Percentiles rank a stretch among this genome's conserved stretches.
phyloP scores from a whole-genome alignment of 1,140 invertebrate genomes.

The Aphaenogaster ashmeadi region DNA sequence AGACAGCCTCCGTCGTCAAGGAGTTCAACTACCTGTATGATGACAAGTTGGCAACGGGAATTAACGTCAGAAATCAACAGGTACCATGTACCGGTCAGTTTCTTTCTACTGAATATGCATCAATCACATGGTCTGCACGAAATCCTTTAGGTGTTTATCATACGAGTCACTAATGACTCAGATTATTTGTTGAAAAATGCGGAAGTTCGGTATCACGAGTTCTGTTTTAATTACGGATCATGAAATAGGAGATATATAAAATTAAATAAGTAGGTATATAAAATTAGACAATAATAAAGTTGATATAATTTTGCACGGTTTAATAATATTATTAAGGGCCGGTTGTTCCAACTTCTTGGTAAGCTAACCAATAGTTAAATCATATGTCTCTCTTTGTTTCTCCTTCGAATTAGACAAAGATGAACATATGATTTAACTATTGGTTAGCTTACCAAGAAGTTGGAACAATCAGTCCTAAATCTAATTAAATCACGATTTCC shows the following conservation, averaged over 20 bases:
- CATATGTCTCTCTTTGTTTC: too few species aligned
- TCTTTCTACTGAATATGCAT: constrained; percentile 48
- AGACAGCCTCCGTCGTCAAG: constrained; percentile 50
- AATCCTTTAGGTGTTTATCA: constrained; percentile 22
- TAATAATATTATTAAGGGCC: too few species aligned
- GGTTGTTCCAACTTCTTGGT: too few species aligned
- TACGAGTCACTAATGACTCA: not conserved
- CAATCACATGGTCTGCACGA: constrained; percentile 21
- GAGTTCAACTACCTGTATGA: constrained; percentile 53
- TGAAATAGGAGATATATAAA: not conserved
- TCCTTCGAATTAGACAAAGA: too few species aligned
- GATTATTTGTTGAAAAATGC: constrained; percentile 19
- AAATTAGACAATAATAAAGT: not conserved
- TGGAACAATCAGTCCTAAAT: too few species aligned
- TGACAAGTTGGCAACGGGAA: constrained; percentile 53
- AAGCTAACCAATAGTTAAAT: too few species aligned
- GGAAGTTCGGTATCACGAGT: not conserved
- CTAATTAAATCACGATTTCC: too few species aligned
- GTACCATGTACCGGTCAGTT: constrained; percentile 51
- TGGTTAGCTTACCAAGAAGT: too few species aligned
- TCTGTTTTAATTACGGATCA: not conserved
- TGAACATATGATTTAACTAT: too few species aligned
- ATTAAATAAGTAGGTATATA: not conserved
- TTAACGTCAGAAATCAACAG: constrained; percentile 58
- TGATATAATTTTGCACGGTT: not conserved